Base-by-base conservation (phyloP, 2,888 invertebrate species). In the Cerceris rybyensis region DNA sequence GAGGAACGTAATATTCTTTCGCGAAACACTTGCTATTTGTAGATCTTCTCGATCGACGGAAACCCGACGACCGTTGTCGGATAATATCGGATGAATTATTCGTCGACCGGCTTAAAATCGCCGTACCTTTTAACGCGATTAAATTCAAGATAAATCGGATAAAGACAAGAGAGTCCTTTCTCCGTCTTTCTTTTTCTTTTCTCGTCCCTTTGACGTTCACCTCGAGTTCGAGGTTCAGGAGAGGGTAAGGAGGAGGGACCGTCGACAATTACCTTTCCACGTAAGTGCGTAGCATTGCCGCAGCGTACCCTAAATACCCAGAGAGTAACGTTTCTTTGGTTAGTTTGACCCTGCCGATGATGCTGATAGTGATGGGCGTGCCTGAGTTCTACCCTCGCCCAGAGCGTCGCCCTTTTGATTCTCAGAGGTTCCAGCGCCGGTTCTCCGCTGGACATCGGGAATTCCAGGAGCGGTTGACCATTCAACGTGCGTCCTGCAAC, bases 391-490 rank as follows among this genome's bases (percentile, higher is more conserved):
- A 97, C 94, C 86, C 94, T 94, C 79, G 95, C 95, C 96, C 97
- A 96, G 83, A 98, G 94, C 86, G 96, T 95, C 46, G 97, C 97
- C 82, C 96, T 95, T 84, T 96, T 95, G 84, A 98, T 96, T 84
- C 95, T 94, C 84, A 97, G 93, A 2, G 92, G 92, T 85, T 96
- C 96, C 86, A 93, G 93, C 74, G 92, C 93, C 69, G 93, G 93
- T 85, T 92, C 93, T 66, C 92, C 92, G 78, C 93, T 94, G 70
- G 94, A 93, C 89, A 96, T 95, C 70, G 96, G 95, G 93, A 98
- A 98, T 93, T 98, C 97, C 87, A 98, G 94, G 87, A 98, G 93
- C 73, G 96, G 95, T 93, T 98, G 97, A 66, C 97, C 96, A 91
- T 97, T 97, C 88, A 97, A 94, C 89, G 95, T 95, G 87, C 95